Base-by-base conservation (phyloP, 2,113 vertebrate genomes). In the Ceyx melanurus region DNA sequence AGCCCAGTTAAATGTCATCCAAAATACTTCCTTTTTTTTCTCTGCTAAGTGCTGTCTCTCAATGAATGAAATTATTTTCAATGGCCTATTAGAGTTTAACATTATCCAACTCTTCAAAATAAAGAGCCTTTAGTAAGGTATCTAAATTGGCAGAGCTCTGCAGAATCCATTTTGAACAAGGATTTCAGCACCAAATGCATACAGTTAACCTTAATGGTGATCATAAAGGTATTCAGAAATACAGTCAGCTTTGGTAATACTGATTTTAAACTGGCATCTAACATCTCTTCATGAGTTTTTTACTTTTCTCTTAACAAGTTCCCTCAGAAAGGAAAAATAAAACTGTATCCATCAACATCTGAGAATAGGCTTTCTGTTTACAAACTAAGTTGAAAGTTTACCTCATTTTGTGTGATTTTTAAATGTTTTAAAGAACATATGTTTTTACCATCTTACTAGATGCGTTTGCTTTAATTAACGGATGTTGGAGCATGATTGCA, bases 11-110 rank as follows among this genome's bases (percentile, higher is more conserved):
- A 96, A 96, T 90, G 68, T 88, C 83, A 93, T 83, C 35, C 57
- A 94, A 94, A 97, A 89, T 88, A 83, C 76, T 87, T 95, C 78
- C 68, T 83, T 93, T 94, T 79, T 78, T 92, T 92, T 90, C 89
- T 94, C 81, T 89, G 42, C 15, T 89, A 88, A 95, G 46, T 84
- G 46, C 53, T 86, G 43, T 84, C 64, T 95, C 50, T 72, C 61
- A 45, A 51, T 95, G 78, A 95, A 92, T 91, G 46, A 95, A 96
- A 95, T 88, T 94, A 73, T 92, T 90, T 88, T 70, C 87, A 70
- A 31, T 79, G 58, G 42, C 29, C 74, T 94, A 85, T 87, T 73
- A 70, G 51, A 93, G 53, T 82, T 95, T 87, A 86, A 86, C 82
- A 93, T 71, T 53, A 86, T 86, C 40, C 56, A 85, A 68, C 9